Conservation (phyloP, 2,888 invertebrate genomes). For the Brachyptera putata region DNA sequence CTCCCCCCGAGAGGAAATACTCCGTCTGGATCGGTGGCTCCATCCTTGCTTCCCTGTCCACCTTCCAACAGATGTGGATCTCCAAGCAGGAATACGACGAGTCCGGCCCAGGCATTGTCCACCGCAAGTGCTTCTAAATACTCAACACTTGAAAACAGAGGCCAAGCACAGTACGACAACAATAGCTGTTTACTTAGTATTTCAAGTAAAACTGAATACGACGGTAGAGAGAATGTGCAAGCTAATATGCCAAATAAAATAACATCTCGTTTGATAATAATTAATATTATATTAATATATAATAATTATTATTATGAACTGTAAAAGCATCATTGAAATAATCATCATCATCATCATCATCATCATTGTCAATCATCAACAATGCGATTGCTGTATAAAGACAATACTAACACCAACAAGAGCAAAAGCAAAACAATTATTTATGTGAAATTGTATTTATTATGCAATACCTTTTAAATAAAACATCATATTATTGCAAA, state of each 20-base stretch:
- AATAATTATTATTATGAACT: slow-evolving; percentile 9
- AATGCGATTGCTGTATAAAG: slow-evolving; percentile 15
- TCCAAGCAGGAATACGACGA: slow-evolving; percentile 88
- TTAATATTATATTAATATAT: slow-evolving; percentile 8
- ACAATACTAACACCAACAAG: slow-evolving; percentile 1
- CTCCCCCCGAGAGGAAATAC: slow-evolving; percentile 86
- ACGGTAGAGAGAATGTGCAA: background rate
- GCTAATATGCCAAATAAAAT: slow-evolving; percentile 4
- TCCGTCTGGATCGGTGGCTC: slow-evolving; percentile 89
- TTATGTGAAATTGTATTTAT: slow-evolving; percentile 14
- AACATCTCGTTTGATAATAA: slow-evolving; percentile 17
- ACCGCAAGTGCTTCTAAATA: slow-evolving; percentile 67
- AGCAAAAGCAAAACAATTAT: slow-evolving; percentile 10
- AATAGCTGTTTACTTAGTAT: background rate
- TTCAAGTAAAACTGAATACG: background rate
- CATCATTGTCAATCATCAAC: slow-evolving; percentile 2
- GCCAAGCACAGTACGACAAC: background rate
- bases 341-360: slow-evolving; percentile 14
- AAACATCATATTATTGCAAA: slow-evolving; percentile 20
- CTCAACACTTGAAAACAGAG: background rate
- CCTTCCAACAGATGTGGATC: slow-evolving; percentile 92
- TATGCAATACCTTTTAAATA: slow-evolving; percentile 18
- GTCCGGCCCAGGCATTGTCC: slow-evolving; percentile 72
- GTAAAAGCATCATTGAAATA: slow-evolving; percentile 7
- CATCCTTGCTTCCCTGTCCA: slow-evolving; percentile 82